These are phyloP conservation scores for Ancistrus triradiatus DNA, from an alignment of 2,113 vertebrate genomes.

Conservation along the genomic window DNA sequence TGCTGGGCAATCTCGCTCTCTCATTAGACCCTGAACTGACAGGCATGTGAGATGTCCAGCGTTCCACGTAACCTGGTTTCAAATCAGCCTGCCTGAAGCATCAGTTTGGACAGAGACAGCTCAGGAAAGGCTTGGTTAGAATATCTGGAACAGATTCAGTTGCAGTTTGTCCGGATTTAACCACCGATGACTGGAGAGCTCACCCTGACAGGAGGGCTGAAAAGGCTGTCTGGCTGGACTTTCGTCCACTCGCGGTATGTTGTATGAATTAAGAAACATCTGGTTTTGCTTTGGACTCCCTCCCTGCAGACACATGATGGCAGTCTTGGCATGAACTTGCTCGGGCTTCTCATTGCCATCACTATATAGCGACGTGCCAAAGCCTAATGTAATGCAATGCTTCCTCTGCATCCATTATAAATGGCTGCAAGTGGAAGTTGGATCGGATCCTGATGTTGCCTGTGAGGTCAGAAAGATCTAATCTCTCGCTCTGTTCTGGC, in stretches of 20 bases:
- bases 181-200: too few relatives aligned
- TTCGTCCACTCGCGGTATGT: too few relatives aligned
- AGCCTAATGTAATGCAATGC: conserved; percentile 35
- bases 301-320: conserved; percentile 63
- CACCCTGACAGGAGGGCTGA: too few relatives aligned
- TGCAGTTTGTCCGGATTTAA: too few relatives aligned
- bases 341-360: conserved; percentile 48
- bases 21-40: conserved; percentile 11
- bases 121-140: too few relatives aligned
- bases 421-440: conserved; percentile 26
- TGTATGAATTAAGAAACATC: too few relatives aligned
- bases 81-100: not conserved
- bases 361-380: conserved; percentile 35
- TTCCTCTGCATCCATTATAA: conserved; percentile 35
- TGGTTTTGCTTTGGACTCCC: too few relatives aligned
- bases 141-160: too few relatives aligned
- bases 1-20: not conserved
- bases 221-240: too few relatives aligned
- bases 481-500: too few relatives aligned
- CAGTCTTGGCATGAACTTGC: conserved; percentile 51
- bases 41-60: not conserved
- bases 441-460: not conserved
- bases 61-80: not conserved
- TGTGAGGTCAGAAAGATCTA: too few relatives aligned
- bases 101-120: too few relatives aligned